Percentiles rank a stretch among this genome's conserved stretches.
These are phyloP conservation scores for Zoanthus sansibaricus DNA, from an alignment of 92 coral and sea anemone species.

Conservation along the genomic window DNA sequence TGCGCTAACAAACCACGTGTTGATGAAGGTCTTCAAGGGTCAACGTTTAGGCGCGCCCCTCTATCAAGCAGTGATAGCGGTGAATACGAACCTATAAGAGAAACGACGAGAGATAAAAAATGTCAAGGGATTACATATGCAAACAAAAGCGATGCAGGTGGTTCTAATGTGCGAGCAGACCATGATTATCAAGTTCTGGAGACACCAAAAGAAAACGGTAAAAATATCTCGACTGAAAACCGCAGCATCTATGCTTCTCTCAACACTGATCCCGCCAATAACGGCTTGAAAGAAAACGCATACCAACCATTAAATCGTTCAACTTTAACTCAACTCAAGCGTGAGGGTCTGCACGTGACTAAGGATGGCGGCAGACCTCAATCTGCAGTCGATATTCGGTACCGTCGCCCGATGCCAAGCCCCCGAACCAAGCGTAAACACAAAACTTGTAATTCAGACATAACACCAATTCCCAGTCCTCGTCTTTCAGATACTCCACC, in stretches of 20 bases:
- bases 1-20: background rate
- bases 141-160: conserved; percentile 1
- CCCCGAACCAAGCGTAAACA: conserved; percentile 29
- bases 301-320: conserved; percentile 26
- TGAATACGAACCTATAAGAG: conserved; percentile 18
- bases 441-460: background rate
- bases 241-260: conserved; percentile 24
- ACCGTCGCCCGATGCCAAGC: conserved; percentile 32
- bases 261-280: background rate
- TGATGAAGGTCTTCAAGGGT: background rate
- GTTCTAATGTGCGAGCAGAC: background rate
- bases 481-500: conserved; percentile 7
- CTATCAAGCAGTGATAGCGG: conserved; percentile 31
- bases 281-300: background rate
- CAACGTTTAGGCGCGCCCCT: background rate
- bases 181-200: conserved; percentile 19
- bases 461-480: conserved; percentile 27
- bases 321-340: background rate
- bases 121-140: background rate
- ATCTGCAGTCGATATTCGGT: background rate
- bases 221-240: background rate
- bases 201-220: background rate
- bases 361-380: background rate
- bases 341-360: background rate
- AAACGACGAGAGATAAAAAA: background rate